Conservation (phyloP, 2,888 invertebrate genomes). For the Teinopalpus imperialis region DNA sequence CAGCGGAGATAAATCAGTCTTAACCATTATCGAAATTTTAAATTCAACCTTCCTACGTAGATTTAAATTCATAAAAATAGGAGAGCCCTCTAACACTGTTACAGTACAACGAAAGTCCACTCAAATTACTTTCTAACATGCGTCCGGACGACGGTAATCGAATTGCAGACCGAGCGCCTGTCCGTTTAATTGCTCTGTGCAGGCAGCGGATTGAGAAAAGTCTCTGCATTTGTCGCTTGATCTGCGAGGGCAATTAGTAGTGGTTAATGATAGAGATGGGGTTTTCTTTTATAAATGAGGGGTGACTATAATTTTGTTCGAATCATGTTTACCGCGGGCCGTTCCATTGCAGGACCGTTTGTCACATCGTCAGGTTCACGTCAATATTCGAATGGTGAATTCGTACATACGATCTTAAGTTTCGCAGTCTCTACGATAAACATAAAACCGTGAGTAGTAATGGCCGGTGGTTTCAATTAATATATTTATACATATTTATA, state of each 20-base stretch:
- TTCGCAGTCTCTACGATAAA: background rate
- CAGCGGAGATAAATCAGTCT: no score
- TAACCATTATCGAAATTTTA: constrained; percentile 1
- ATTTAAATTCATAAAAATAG: constrained; percentile 22
- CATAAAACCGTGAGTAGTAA: no score
- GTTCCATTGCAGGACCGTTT: no score
- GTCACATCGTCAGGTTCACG: no score
- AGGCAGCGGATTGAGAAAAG: constrained; percentile 34
- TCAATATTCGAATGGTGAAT: no score
- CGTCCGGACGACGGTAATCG: constrained; percentile 45
- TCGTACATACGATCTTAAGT: no score
- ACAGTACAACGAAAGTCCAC: constrained; percentile 42
- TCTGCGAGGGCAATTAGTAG: constrained; percentile 39
- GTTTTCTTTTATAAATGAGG: no score
- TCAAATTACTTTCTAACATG: constrained; percentile 55
- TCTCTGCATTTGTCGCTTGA: constrained; percentile 36
- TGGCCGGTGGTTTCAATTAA: no score
- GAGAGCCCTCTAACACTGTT: constrained; percentile 28
- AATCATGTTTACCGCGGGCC: no score
- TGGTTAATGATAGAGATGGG: constrained; percentile 36
- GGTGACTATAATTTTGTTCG: no score
- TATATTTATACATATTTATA: no score
- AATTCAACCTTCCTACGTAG: constrained; percentile 4
- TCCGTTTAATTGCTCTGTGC: constrained; percentile 47
- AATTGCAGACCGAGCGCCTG: constrained; percentile 45